Base-by-base conservation (phyloP, 2,888 invertebrate species). In the Euphydryas editha region DNA sequence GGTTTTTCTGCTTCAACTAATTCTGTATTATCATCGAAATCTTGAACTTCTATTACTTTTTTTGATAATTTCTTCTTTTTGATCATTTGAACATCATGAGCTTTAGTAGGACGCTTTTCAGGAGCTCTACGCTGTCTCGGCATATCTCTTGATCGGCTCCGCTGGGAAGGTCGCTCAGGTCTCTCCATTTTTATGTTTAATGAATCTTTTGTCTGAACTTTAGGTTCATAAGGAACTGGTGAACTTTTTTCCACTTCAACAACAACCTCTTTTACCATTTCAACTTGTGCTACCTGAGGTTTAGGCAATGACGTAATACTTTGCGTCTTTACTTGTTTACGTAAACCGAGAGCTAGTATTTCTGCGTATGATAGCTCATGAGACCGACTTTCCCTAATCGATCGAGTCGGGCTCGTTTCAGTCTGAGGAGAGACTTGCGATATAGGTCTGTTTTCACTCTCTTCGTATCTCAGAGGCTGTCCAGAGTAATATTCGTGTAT, bases 361-460 rank as follows among this genome's bases (percentile, higher is more conserved):
- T 95, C 95, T 2, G 96, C 96, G 80, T 96, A 96, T 0, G 96
- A 95, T 76, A 95, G 93, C 70, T 93, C 97, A 94, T 80, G 95
- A 88, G 76, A 96, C 36, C 84, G 83, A 65, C 76, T 62, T 61
- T 81, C 79, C 18, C 54, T 57, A 11, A 66, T 51, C 8, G 70
- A 36, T 54, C 64, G 60, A 20, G 70, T 56, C 17, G 68, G 63
- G 13, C 56, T 60, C 17, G 69, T 66, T 62, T 76, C 70, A 61
- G 60, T 61, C 44, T 71, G 67, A 56, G 71, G 61, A 42, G 66
- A 44, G 49, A 65, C 60, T 15, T 21, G 73, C 47, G 37, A 58
- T 5, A 73, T 59, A 5, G 7, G 20, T 65, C 79, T 77, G 59
- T 72, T 72, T 20, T 75, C 77, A 64, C 74, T 68, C 47, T 78